A percentile compares a stretch with the other conserved stretches of the same genome.
These are phyloP conservation scores for Papilio machaon DNA, from an alignment of 1,140 invertebrate genomes.

Conservation along the genomic window DNA sequence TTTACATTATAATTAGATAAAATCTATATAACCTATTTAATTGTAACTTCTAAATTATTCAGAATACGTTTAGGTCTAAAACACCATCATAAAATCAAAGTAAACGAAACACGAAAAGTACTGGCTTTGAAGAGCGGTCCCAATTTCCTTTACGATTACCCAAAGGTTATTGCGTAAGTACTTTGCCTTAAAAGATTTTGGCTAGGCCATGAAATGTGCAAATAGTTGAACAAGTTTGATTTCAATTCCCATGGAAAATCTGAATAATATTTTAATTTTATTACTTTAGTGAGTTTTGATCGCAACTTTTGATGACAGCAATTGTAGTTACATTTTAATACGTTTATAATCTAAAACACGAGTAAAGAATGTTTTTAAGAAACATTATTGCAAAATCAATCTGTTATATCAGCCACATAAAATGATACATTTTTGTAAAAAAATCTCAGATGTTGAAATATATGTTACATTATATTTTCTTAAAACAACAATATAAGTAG, in stretches of 20 bases:
- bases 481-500: not conserved
- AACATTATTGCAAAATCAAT: not conserved
- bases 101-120: constrained; percentile 15
- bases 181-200: not conserved
- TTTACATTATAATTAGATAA: not conserved
- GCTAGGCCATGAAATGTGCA: not conserved
- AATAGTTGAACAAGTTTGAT: not conserved
- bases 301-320: not conserved
- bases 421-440: not conserved
- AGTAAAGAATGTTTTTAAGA: too few species aligned
- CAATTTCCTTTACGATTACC: constrained; percentile 28
- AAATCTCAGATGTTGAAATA: not conserved
- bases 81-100: constrained; percentile 5
- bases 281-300: not conserved
- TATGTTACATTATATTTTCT: not conserved
- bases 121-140: not conserved
- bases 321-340: too few species aligned
- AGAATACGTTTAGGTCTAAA: not conserved
- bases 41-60: not conserved
- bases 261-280: not conserved
- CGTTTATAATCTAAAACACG: too few species aligned
- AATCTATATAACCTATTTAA: not conserved
- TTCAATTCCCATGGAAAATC: not conserved
- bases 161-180: constrained; percentile 11
- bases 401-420: not conserved